phyloP scores from a whole-genome alignment of 1,140 invertebrate genomes.

The Proctacanthus coquilletti region DNA sequence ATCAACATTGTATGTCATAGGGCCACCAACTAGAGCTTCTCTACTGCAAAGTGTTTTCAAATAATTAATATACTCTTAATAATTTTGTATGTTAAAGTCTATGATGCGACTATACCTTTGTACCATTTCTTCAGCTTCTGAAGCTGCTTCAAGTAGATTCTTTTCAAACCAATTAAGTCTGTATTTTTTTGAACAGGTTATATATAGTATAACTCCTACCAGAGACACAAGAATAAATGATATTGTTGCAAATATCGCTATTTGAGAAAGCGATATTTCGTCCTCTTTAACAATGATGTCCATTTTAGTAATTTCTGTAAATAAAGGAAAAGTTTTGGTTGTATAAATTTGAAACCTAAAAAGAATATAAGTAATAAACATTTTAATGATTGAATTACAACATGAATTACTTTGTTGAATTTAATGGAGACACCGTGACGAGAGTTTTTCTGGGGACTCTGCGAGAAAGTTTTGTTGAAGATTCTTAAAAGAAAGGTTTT shows the following conservation, averaged over 20 bases:
- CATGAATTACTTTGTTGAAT: too few relatives aligned
- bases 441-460: too few relatives aligned
- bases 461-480: too few relatives aligned
- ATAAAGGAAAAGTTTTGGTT: too few relatives aligned
- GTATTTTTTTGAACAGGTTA: slow-evolving; percentile 33
- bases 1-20: slow-evolving; percentile 23
- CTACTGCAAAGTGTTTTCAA: slow-evolving; percentile 16
- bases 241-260: slow-evolving; percentile 24
- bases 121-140: slow-evolving; percentile 24
- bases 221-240: slow-evolving; percentile 27
- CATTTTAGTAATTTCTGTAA: slow-evolving; percentile 14
- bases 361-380: too few relatives aligned
- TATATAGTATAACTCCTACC: slow-evolving; percentile 29
- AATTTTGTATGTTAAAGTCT: slow-evolving; percentile 1
- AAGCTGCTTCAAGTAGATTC: slow-evolving; percentile 33
- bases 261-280: slow-evolving; percentile 25
- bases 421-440: too few relatives aligned
- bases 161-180: slow-evolving; percentile 38
- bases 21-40: slow-evolving; percentile 29
- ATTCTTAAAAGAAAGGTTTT: too few relatives aligned
- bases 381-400: too few relatives aligned
- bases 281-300: slow-evolving; percentile 26
- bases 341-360: too few relatives aligned
- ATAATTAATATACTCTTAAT: not conserved
- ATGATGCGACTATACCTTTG: slow-evolving; percentile 20